A percentile compares a stretch with the other conserved stretches of the same genome.
These are phyloP conservation scores for Paragorgia papillata DNA, from an alignment of 92 coral and sea anemone genomes.

Conservation along the genomic window DNA sequence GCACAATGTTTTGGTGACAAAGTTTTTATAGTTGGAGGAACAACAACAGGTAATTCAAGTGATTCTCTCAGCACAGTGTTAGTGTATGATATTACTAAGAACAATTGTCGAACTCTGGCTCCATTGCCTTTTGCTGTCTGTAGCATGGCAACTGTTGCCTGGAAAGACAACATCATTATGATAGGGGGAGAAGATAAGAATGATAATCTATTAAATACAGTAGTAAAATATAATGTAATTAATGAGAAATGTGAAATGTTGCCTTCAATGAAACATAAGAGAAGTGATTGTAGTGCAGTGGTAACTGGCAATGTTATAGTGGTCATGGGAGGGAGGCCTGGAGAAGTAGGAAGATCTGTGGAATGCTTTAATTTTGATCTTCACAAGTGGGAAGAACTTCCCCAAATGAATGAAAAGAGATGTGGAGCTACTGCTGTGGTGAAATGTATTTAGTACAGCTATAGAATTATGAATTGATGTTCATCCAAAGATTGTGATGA, in stretches of 20 bases:
- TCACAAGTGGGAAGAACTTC: no score
- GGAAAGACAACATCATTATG: no score
- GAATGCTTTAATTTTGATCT: constrained; percentile 30
- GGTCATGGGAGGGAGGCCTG: constrained; percentile 84
- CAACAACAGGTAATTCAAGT: constrained; percentile 1
- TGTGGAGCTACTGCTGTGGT: no score
- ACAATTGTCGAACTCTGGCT: no score
- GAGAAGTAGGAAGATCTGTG: constrained; percentile 30
- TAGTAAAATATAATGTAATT: not conserved
- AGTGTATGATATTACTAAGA: no score
- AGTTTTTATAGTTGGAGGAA: constrained; percentile 23
- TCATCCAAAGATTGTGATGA: no score
- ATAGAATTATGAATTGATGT: no score
- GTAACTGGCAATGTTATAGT: constrained; percentile 57
- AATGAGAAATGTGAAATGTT: no score
- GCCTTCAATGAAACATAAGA: constrained; percentile 49
- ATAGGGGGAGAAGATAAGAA: constrained; percentile 11
- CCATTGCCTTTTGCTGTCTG: no score
- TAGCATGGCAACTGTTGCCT: no score
- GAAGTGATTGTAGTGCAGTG: constrained; percentile 78
- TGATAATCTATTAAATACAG: not conserved
- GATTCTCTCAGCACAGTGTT: not conserved
- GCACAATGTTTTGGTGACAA: constrained; percentile 9
- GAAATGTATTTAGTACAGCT: no score
- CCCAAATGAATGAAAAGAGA: no score